These are phyloP conservation scores for Fistularia commersonii DNA, from an alignment of 2,797 vertebrate species.

Conservation along the genomic window DNA sequence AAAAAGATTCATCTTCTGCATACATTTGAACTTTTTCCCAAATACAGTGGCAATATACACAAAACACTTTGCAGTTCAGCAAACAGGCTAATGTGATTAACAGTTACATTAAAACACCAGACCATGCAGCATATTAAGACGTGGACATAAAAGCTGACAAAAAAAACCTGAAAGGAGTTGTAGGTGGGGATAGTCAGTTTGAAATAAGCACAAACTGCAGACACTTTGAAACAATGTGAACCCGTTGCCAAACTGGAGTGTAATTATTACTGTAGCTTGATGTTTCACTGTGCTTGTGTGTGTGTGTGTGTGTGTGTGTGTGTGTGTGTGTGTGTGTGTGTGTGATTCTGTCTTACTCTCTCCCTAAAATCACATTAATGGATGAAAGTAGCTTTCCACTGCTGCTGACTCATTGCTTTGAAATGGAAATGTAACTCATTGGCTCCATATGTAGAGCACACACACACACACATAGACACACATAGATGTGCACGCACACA, in stretches of 20 bases:
- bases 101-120: constrained; percentile 31
- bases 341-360: constrained; percentile 56
- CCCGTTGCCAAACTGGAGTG: constrained; percentile 46
- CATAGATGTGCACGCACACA: constrained; percentile 13
- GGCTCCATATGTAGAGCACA: constrained; percentile 61
- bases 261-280: constrained; percentile 53
- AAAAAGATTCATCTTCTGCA: constrained; percentile 24
- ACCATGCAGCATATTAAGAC: constrained; percentile 27
- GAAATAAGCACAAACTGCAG: constrained; percentile 23
- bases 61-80: constrained; percentile 14
- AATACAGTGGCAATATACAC: constrained; percentile 18
- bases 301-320: constrained; percentile 51
- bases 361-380: constrained; percentile 73
- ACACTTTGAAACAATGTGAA: constrained; percentile 48
- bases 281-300: constrained; percentile 28
- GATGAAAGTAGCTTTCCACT: constrained; percentile 74
- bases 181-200: not conserved
- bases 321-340: constrained; percentile 38
- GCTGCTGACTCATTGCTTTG: constrained; percentile 72
- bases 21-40: constrained; percentile 22
- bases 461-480: constrained; percentile 18
- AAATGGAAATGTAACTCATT: constrained; percentile 75
- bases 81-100: constrained; percentile 41
- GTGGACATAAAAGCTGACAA: constrained; percentile 21
- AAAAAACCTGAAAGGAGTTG: constrained; percentile 14